Conservation (phyloP, 1,140 invertebrate genomes). For the Drosophila oshimai region DNA sequence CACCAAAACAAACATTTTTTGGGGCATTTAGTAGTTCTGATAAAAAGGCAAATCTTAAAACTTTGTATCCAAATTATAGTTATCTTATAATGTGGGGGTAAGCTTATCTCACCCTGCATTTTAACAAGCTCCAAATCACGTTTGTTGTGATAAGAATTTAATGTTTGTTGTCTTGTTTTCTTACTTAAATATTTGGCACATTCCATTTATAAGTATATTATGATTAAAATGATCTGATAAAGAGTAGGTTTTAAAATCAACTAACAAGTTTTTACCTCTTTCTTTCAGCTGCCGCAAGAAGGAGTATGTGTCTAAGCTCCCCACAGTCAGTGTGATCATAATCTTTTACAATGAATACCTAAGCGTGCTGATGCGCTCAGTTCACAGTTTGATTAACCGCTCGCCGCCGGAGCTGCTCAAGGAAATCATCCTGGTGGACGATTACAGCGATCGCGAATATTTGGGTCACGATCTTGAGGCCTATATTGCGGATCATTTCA, state of each 20-base stretch:
- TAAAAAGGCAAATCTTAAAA: too few relatives aligned
- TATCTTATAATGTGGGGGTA: neutral
- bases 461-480: slow-evolving; percentile 89
- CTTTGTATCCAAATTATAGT: neutral
- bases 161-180: too few relatives aligned
- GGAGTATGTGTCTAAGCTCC: slow-evolving; percentile 90
- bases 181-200: too few relatives aligned
- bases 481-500: slow-evolving; percentile 88
- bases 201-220: too few relatives aligned
- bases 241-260: too few relatives aligned
- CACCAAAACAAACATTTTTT: neutral
- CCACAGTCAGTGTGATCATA: slow-evolving; percentile 93
- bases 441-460: slow-evolving; percentile 91
- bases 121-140: neutral
- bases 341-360: slow-evolving; percentile 98
- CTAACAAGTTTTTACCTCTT: neutral
- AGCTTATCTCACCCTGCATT: too few relatives aligned
- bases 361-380: slow-evolving; percentile 93
- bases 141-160: neutral
- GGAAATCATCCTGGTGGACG: slow-evolving; percentile 97
- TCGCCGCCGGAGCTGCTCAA: slow-evolving; percentile 92
- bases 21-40: neutral
- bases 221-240: too few relatives aligned
- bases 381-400: slow-evolving; percentile 91
- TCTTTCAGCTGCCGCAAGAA: slow-evolving; percentile 87